Evolutionary conservation across 2,888 invertebrate genomes (phyloP), one percentile per base, ranked within the genome.

Genomic region (Thymelicus sylvestris): DNA sequence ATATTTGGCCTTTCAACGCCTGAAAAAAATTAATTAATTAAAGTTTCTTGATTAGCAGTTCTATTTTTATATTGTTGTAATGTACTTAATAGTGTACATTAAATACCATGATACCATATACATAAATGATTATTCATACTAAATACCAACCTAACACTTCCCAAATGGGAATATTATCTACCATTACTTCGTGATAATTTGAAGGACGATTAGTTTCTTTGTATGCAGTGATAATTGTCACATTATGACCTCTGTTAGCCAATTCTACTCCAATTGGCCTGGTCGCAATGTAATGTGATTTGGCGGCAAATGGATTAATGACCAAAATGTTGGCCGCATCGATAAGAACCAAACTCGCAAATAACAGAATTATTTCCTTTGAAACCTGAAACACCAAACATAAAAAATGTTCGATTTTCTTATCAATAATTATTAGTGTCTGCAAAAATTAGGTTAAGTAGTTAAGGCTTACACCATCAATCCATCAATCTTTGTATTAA

Each of bases 161-260:
- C 92, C 93, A 93, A 67, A 93, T 91, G 67, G 85, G 81, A 73
- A 82, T 86, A 63, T 87, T 77, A 67, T 90, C 89, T 0, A 89
- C 85, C 75, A 84, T 79, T 19, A 92, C 82, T 75, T 94, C 86
- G 7, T 84, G 86, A 72, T 92, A 94, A 72, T 90, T 93, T 0
- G 86, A 76, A 0, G 90, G 84, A 6, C 86, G 84, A 13, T 86
- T 81, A 0, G 81, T 78, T 64, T 90, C 88, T 65, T 77, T 86
- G 70, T 87, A 76, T 1, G 89, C 87, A 6, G 93, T 89, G 19
- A 95, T 90, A 0, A 94, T 90, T 2, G 94, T 94, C 0, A 95
- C 92, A 77, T 94, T 92, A 75, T 95, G 95, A 0, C 94, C 94
- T 66, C 92, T 86, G n/a, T 82, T 79, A 6, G 94, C 94, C 59